These are phyloP conservation scores for Magallana angulata DNA, from an alignment of 1,140 invertebrate species.

Conservation along the genomic window DNA sequence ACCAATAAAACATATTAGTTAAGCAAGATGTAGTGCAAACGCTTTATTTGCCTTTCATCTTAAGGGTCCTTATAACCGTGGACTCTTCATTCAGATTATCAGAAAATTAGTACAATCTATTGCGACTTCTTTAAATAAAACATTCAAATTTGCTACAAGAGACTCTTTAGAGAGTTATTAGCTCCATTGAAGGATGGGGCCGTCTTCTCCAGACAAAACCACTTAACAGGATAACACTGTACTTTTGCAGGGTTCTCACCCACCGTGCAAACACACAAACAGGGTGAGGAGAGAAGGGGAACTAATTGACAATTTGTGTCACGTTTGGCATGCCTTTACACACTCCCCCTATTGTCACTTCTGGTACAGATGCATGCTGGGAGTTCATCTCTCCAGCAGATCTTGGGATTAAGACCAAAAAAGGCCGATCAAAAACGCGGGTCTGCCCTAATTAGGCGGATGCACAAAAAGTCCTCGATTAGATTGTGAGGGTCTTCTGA, in stretches of 20 bases:
- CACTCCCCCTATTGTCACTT: neutral
- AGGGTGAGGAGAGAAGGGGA: neutral
- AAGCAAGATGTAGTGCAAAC: neutral
- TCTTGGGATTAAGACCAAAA: neutral
- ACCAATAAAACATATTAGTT: neutral
- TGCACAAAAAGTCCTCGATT: neutral
- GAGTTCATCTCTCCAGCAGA: neutral
- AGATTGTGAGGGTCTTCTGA: neutral
- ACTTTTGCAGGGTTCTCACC: slow-evolving; percentile 2
- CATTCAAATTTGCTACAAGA: neutral
- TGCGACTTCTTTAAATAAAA: neutral
- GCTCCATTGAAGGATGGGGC: slow-evolving; percentile 9
- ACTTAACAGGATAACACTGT: neutral
- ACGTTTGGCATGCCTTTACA: slow-evolving; percentile 17
- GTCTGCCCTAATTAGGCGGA: neutral
- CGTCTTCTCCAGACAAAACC: neutral
- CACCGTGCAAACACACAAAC: neutral
- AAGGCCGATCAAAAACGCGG: neutral
- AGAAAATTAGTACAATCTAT: slow-evolving; percentile 19
- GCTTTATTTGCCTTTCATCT: neutral
- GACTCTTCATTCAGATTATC: neutral
- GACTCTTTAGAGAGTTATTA: slow-evolving; percentile 5
- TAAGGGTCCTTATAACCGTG: neutral
- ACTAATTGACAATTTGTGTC: slow-evolving; percentile 34
- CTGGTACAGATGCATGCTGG: slow-evolving; percentile 26